Base-by-base conservation (phyloP, 2,888 invertebrate species). In the Lasioglossum marginatum region DNA sequence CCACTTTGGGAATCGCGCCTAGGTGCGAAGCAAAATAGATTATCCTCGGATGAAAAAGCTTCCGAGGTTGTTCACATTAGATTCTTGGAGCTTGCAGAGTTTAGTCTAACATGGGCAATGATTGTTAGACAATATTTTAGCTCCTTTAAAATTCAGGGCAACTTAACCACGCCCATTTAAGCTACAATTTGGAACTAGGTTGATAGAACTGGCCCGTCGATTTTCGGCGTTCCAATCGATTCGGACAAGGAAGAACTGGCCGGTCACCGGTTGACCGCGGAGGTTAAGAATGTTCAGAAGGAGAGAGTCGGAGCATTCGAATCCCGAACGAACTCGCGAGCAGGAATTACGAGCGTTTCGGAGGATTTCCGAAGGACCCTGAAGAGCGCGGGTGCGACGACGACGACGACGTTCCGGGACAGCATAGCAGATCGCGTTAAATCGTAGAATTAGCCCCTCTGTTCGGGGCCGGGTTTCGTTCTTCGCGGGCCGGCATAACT, bases 401-500 rank as follows among this genome's bases (percentile, higher is more conserved):
- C 72, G 63, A 73, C 77, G 73, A 72, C 40, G 40, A 34, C 76
- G 85, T 82, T 82, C 85, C 83, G 77, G 45, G 86, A 91, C 92
- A 86, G 88, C 90, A 91, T 89, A 91, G 92, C 91, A 90, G 92
- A 93, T 93, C 93, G 87, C 87, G 90, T 92, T 93, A 93, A 93
- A 93, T 93, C 92, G 93, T 93, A 89, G 93, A 93, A 92, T 93
- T 93, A 93, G 89, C 88, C 90, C 87, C 89, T 87, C 87, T 71
- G 83, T 68, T 81, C 81, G 80, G 75, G 71, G 75, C 70, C 68
- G 34, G 80, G 79, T 77, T 88, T 74, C 82, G 66, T 82, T 76
- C 73, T 76, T 57, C 77, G 86, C 84, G 66, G 81, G 48, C 74
- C 63, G 86, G 90, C 91, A 92, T 93, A 93, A 93, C 93, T 93